phyloP scores from a whole-genome alignment of 2,797 vertebrate species.

The Adelosebastes latens region DNA sequence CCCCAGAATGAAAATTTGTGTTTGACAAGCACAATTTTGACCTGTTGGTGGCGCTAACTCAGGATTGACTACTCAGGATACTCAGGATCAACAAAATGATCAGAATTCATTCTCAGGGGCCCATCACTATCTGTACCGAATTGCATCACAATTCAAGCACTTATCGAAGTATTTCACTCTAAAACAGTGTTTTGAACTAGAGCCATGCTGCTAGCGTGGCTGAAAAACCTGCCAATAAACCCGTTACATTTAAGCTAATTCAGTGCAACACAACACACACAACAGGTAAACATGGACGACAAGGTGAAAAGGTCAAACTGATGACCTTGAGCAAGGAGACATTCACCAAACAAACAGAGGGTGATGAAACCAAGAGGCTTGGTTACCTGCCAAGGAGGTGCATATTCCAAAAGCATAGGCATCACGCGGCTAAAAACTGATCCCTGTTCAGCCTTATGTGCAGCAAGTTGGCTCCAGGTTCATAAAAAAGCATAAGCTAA shows the following conservation, averaged over 20 bases:
- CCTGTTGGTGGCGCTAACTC: background rate
- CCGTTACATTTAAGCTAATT: slow-evolving; percentile 7
- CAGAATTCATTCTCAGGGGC: background rate
- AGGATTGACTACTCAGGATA: background rate
- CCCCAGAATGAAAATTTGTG: too few species aligned
- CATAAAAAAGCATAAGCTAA: background rate
- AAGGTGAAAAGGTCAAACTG: slow-evolving; percentile 23
- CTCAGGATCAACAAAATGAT: background rate
- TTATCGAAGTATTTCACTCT: background rate
- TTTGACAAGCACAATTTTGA: background rate
- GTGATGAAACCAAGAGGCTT: background rate
- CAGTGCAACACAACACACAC: slow-evolving; percentile 40
- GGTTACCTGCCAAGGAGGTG: slow-evolving; percentile 18
- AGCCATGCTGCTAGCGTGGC: slow-evolving; percentile 4
- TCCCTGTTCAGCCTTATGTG: slow-evolving; percentile 22
- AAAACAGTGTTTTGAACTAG: background rate
- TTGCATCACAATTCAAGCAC: background rate
- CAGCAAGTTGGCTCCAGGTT: slow-evolving; percentile 11
- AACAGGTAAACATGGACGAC: slow-evolving; percentile 35
- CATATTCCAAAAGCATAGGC: slow-evolving; percentile 50
- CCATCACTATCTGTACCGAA: background rate
- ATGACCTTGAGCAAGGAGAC: slow-evolving; percentile 24
- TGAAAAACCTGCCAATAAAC: slow-evolving; percentile 6
- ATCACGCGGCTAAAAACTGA: slow-evolving; percentile 28
- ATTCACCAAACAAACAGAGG: slow-evolving; percentile 27